phyloP scores from a whole-genome alignment of 2,113 vertebrate species.

The Neogale vison region DNA sequence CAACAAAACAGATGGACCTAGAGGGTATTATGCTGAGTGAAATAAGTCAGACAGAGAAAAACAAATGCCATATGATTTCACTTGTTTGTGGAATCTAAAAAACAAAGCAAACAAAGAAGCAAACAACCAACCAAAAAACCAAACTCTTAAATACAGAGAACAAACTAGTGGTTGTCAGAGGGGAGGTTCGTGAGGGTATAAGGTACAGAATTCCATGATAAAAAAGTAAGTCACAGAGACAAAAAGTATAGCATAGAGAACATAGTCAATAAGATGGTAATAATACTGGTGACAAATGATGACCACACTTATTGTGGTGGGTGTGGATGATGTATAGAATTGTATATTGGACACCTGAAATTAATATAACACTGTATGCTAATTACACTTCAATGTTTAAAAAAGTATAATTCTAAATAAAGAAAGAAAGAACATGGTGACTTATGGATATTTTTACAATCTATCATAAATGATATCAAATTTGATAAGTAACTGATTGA shows the following conservation, averaged over 20 bases:
- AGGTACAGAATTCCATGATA: background rate
- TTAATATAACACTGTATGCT: background rate
- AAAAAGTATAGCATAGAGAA: background rate
- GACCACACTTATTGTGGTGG: background rate
- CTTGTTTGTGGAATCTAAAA: background rate
- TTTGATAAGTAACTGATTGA: background rate
- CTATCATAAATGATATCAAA: background rate
- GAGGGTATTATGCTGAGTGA: background rate
- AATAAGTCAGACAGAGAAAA: background rate
- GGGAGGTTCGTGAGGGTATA: background rate
- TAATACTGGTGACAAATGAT: background rate
- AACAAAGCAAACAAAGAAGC: background rate
- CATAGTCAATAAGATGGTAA: background rate
- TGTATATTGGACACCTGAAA: background rate
- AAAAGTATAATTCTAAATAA: constrained; percentile 52
- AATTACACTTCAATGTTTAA: background rate
- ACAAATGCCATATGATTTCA: background rate
- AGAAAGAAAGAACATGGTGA: constrained; percentile 7
- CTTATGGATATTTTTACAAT: background rate
- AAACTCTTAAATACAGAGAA: background rate
- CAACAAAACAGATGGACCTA: background rate
- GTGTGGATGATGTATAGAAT: background rate
- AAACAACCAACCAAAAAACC: background rate
- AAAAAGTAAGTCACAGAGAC: background rate
- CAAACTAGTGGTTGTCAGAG: background rate